Evolutionary conservation across 2,113 vertebrate genomes (phyloP), one percentile per base, ranked within the genome.

Genomic region (Aramus guarauna): DNA sequence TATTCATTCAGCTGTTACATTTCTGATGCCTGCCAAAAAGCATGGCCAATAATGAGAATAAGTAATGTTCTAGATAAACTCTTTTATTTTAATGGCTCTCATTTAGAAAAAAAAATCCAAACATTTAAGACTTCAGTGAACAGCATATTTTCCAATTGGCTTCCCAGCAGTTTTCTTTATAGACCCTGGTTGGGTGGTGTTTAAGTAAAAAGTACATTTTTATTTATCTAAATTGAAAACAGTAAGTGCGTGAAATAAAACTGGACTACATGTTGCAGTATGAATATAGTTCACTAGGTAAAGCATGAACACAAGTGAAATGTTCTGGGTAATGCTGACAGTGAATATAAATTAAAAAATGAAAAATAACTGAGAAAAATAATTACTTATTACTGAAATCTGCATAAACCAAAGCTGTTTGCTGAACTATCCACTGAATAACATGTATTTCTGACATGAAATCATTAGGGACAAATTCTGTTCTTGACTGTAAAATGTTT

Each of bases 121-220:
- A 41, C 8, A 30, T 26, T 85, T 85, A 91, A 81, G 62, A 76
- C 63, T 92, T 67, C 15, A 78, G 6, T 64, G 37, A 94, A 58
- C 15, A 92, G 27, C 11, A 43, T 36, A 85, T 87, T 95, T 96
- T 93, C 67, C 52, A 63, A 15, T 11, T 86, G 56, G 1, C 23
- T 93, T 96, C 39, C 22, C 29, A 72, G 24, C 16, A 74, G n/a
- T 94, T 87, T 88, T 78, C 71, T 73, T 76, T 89, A 83, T 18
- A 87, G 27, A 56, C 9, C 19, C 12, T 4, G 0, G 9, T 15
- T 89, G 45, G 32, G 43, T 78, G n/a, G 4, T 27, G 5, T 79
- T 95, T 92, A 85, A 81, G 5, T 53, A 45, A 88, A 64, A 13
- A 52, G 20, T 29, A 69, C 3, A 37, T 41, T 81, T 82, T 91